Base-by-base conservation (phyloP, 2,113 vertebrate species). In the Noturus placidus region DNA sequence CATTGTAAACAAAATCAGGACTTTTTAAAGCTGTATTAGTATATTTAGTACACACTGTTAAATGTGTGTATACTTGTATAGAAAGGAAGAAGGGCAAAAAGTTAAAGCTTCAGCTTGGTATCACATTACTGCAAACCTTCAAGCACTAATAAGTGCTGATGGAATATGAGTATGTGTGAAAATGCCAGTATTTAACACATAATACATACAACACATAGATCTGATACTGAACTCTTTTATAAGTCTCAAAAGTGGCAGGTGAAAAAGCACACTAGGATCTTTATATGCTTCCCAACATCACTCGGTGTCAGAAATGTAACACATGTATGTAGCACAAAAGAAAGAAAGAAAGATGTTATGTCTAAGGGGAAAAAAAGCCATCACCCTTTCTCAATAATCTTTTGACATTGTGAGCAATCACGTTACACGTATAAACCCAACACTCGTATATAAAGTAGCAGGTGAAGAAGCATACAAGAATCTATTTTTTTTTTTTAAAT, bases 41-140 rank as follows among this genome's bases (percentile, higher is more conserved):
- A 10, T 33, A 20, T 80, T 79, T 52, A 30, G 27, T 27, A 33
- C 11, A 17, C 14, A 79, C 14, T 79, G 6, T 54, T 30, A 79
- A 52, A 79, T 54, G 11, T 13, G 22, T 27, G 72, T 3, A 77
- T 52, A 77, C 0, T 77, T 10, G 42, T 46, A 25, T 6, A 76
- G 35, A 50, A 76, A 50, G 11, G 22, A 76, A 52, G 27, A 30
- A 35, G 20, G n/a, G 14, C 46, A 69, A 84, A 22, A 72, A 13
- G 50, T 54, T 69, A 22, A 42, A 20, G 7, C 30, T n/a, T 27
- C 14, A 67, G 59, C 8, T 67, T 27, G 54, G 27, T 65, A 69
- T 54, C 65, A 72, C 50, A 59, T 35, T 38, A 85, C 10, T 59
- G 30, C 22, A 85, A 85, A 85, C 52, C 61, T 85, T 59, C 33